Conservation (phyloP, 2,888 invertebrate genomes). For the Gerris lacustris region DNA sequence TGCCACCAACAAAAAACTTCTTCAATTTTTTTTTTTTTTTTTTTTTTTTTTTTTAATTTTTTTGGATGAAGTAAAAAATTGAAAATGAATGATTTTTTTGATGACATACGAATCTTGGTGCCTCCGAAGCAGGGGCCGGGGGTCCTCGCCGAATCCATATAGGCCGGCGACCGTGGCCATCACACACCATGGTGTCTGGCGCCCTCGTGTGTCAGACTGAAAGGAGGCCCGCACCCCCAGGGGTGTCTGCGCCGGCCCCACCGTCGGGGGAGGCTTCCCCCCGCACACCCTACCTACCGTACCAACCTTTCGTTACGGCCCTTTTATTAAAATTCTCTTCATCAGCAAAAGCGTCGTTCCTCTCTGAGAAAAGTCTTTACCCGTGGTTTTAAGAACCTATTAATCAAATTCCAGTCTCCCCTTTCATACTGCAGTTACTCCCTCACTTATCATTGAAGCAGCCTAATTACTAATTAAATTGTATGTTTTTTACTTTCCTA, state of each 20-base stretch:
- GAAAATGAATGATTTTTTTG: neutral
- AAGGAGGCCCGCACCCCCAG: neutral
- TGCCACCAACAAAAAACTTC: no score
- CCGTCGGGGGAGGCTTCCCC: neutral
- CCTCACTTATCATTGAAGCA: no score
- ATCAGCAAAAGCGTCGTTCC: neutral
- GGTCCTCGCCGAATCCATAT: slow-evolving; percentile 65
- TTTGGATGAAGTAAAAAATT: neutral
- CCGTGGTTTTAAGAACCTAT: no score
- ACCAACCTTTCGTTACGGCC: neutral
- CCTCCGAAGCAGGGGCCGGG: slow-evolving; percentile 36
- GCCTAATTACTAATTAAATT: no score
- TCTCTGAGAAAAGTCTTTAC: neutral
- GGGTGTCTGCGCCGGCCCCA: slow-evolving; percentile 5
- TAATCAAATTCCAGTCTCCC: no score
- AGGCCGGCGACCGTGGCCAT: slow-evolving; percentile 72
- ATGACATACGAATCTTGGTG: slow-evolving; percentile 10
- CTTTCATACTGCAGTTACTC: no score
- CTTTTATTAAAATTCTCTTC: slow-evolving; percentile 2
- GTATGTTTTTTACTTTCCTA: no score
- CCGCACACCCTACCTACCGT: neutral
- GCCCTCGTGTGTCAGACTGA: slow-evolving; percentile 11
- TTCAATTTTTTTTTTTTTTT: no score
- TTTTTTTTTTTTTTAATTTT: no score
- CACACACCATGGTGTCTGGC: slow-evolving; percentile 11